Evolutionary conservation across 2,113 vertebrate species (phyloP).

Genomic region (Oreochromis aureus): DNA sequence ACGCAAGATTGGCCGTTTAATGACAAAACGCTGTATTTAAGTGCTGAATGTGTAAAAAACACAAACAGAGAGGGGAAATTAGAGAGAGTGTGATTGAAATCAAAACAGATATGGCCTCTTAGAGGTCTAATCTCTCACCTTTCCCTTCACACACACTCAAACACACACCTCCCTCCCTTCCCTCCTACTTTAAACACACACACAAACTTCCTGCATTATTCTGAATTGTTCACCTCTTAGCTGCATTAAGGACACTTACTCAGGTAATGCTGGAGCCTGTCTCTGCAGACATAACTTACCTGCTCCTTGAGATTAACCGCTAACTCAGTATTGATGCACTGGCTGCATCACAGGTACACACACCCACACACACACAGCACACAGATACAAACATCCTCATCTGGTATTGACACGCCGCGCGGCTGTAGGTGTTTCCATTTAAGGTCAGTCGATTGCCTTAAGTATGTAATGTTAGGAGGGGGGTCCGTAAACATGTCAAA

Average conservation of each 20-base stretch:
- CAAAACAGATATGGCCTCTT: conserved; percentile 43
- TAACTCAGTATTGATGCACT: conserved; percentile 64
- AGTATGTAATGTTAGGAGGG: conserved; percentile 73
- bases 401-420: conserved; percentile 59
- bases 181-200: neutral
- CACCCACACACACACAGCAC: neutral
- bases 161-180: neutral
- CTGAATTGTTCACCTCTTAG: conserved; percentile 51
- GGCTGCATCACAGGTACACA: conserved; percentile 25
- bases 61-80: conserved; percentile 32
- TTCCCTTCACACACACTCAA: neutral
- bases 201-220: conserved; percentile 15
- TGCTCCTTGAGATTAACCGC: conserved; percentile 60
- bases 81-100: conserved; percentile 51
- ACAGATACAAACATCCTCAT: conserved; percentile 54
- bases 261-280: conserved; percentile 36
- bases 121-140: conserved; percentile 35
- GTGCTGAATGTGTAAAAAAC: conserved; percentile 87
- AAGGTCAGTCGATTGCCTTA: conserved; percentile 73
- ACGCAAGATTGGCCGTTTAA: conserved; percentile 90
- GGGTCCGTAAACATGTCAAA: conserved; percentile 74
- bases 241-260: conserved; percentile 48
- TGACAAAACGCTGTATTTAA: conserved; percentile 88
- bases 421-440: conserved; percentile 72
- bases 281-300: conserved; percentile 59